Evolutionary conservation across 2,888 invertebrate species (phyloP).

Genomic region (Kryphioiulus occultus): DNA sequence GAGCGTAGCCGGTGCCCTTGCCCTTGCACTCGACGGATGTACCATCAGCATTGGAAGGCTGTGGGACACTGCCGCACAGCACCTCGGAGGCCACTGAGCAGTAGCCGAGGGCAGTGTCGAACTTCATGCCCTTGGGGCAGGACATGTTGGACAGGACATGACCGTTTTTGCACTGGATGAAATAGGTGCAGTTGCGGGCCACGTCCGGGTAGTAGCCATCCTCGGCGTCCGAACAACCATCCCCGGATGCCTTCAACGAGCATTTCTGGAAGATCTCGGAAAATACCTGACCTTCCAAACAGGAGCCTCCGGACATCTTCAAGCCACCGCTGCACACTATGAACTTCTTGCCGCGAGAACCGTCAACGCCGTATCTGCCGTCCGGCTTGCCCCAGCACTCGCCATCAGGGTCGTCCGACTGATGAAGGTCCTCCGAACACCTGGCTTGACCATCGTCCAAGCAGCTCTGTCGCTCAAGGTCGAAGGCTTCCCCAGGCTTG

Average conservation of each 20-base stretch:
- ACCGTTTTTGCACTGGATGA: neutral
- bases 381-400: constrained; percentile 37
- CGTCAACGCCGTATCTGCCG: constrained; percentile 22
- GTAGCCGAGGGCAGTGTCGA: neutral
- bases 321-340: neutral
- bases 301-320: constrained; percentile 33
- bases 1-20: neutral
- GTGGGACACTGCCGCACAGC: neutral
- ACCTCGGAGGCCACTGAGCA: neutral
- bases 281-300: constrained; percentile 32
- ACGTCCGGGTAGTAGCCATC: constrained; percentile 41
- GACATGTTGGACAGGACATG: neutral
- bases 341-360: neutral
- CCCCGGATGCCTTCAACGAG: neutral
- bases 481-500: neutral
- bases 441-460: neutral
- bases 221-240: neutral
- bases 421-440: neutral
- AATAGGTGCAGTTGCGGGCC: neutral
- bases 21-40: neutral
- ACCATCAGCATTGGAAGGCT: neutral
- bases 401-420: neutral
- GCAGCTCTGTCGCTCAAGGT: neutral
- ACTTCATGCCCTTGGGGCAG: constrained; percentile 28
- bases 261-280: neutral